Evolutionary conservation across 2,113 vertebrate genomes (phyloP), one percentile per base, ranked within the genome.

Genomic region (Fulmarus glacialis): DNA sequence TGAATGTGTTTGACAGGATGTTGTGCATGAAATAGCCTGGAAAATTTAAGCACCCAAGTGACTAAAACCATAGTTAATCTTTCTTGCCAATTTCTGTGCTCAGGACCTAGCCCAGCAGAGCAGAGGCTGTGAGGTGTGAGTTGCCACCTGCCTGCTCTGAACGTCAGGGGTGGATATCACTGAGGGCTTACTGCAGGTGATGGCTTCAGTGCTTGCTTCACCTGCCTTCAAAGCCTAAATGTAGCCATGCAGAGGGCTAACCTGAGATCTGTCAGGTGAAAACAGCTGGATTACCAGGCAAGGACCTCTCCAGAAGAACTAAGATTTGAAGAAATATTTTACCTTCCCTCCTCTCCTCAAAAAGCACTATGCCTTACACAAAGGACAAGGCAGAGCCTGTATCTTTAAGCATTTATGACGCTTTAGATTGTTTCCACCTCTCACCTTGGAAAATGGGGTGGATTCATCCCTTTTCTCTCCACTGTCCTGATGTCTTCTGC

Each of bases 131-230:
- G n/a, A 74, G n/a, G 20, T 47, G 6, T 3, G 18, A 94, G n/a
- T 84, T 83, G 47, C 18, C 10, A 48, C 34, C 70, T 63, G 56
- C n/a, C 64, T 71, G 43, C 40, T 66, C 40, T 12, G 56, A 58
- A 6, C 11, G 3, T 42, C 34, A 0, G 2, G 12, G 7, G 3
- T 60, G 38, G 15, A 2, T 58, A 11, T 56, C 60, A n/a, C 38
- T 23, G 15, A 13, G 27, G 17, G 9, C 24, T 85, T 45, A 32
- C 32, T 63, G 32, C 11, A 59, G 43, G 14, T 29, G 5, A 55
- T 24, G 34, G 17, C 38, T 93, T 63, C 47, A 68, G 48, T 0
- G 0, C 47, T 26, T 47, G 27, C 6, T 84, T 60, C 36, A 23
- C 5, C 9, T 66, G 16, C 36, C 60, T 74, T 30, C 45, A 66